Base-by-base conservation (phyloP, 2,113 vertebrate genomes). In the Hypanus sabinus region DNA sequence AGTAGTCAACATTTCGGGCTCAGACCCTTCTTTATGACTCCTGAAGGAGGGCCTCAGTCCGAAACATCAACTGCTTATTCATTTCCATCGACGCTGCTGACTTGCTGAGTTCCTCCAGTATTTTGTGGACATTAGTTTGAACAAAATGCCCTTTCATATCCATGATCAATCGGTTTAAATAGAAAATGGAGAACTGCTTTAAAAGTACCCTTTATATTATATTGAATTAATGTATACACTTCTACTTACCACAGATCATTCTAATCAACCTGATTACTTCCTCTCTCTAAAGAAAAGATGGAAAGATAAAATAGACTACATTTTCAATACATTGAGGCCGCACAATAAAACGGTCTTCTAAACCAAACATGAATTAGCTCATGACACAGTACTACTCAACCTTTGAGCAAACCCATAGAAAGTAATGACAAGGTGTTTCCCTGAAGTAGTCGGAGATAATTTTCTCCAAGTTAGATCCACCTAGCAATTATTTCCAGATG, bases 181-280 rank as follows among this genome's bases (percentile, higher is more conserved):
- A 46, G 62, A 73, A 71, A 46, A 73, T 93, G 20, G 73, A 20
- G 24, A 73, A 70, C 36, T 70, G 68, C 8, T 65, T 92, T 65
- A 70, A 70, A 68, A 36, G 33, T 70, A 70, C 7, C 30, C 20
- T 30, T 90, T 71, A 46, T 3, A 73, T n/a, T 55, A 57, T 22
- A 27, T 36, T 10, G 36, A 36, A 16, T 46, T 68, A 38, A 46
- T 93, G 12, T 93, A 27, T 46, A 93, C 33, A 14, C 38, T 27
- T 77, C 27, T 76, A 94, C 97, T 97, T 97, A 98, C 98, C 98
- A 95, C 98, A 98, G 94, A 98, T 97, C 95, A 98, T 97, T 91
- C 94, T 96, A 94, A 98, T 98, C 94, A 99, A 97, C 95, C 95
- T 97, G 95, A 98, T 97, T 94, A 98, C 96, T 20, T 98, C 97